A percentile compares a stretch with the other conserved stretches of the same genome.
These are phyloP conservation scores for Felis chaus DNA, from an alignment of 2,113 vertebrate species.

Conservation along the genomic window DNA sequence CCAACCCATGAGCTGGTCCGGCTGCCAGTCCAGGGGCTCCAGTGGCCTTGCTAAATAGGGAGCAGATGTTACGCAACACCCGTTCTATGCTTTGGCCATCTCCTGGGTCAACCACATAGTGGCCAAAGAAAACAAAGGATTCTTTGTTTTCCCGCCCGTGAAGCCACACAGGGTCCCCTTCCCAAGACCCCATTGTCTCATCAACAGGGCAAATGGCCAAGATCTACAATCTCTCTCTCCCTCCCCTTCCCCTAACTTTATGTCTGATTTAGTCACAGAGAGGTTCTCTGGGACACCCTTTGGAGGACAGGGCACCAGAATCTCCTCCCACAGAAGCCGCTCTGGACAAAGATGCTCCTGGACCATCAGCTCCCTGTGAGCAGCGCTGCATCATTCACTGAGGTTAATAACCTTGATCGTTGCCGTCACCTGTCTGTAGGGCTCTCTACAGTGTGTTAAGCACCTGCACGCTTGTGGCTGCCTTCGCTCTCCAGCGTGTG, in stretches of 20 bases:
- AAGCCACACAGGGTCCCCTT: neutral
- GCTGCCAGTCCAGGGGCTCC: constrained; percentile 74
- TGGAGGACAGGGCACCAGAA: fast-evolving
- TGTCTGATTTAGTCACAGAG: neutral
- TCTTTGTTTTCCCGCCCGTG: neutral
- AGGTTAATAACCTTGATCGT: fast-evolving
- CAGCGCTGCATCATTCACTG: fast-evolving
- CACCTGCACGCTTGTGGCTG: fast-evolving
- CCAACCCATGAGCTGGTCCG: neutral
- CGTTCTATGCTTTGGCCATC: neutral
- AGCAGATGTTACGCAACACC: constrained; percentile 78
- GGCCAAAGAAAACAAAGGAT: constrained; percentile 47
- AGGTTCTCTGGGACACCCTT: neutral
- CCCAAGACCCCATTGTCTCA: neutral
- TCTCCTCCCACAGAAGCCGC: neutral
- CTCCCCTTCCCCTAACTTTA: neutral
- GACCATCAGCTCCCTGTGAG: fast-evolving
- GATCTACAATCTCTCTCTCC: neutral
- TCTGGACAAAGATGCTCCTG: neutral
- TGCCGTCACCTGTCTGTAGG: fast-evolving
- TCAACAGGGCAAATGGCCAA: neutral
- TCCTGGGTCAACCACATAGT: neutral
- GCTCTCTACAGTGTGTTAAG: too few relatives aligned
- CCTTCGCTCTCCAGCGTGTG: fast-evolving
- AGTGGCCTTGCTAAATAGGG: neutral